Conservation (phyloP, 2,113 vertebrate genomes). For the Acinonyx jubatus region DNA sequence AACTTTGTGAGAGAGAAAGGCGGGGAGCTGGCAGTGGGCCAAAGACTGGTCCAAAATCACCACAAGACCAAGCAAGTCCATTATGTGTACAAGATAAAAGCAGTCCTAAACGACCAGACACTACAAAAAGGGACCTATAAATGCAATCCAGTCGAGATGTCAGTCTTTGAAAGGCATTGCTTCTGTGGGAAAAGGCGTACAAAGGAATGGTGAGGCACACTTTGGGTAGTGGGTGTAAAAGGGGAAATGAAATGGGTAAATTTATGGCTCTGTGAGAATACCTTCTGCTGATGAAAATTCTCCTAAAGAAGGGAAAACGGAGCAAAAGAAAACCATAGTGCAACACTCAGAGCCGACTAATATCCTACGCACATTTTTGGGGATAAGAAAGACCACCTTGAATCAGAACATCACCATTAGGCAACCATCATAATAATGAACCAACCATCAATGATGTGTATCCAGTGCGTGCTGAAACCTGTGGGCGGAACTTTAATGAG, state of each 20-base stretch:
- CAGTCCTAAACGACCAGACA: neutral
- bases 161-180: neutral
- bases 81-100: neutral
- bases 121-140: neutral
- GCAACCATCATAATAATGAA: fast-evolving
- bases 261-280: neutral
- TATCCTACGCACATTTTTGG: fast-evolving
- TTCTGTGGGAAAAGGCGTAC: neutral
- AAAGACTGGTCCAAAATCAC: neutral
- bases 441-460: neutral
- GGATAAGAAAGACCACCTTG: neutral
- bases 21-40: neutral
- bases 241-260: neutral
- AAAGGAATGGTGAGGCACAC: fast-evolving
- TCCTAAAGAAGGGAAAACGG: neutral
- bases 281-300: neutral
- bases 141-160: fast-evolving
- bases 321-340: neutral
- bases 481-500: neutral
- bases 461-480: no score
- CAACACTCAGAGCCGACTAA: no score
- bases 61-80: neutral
- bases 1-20: neutral
- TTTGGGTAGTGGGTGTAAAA: neutral
- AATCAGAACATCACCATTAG: neutral